Percentiles rank a stretch among this genome's conserved stretches.
phyloP scores from a whole-genome alignment of 2,888 invertebrate genomes.

The Germaria angustata region DNA sequence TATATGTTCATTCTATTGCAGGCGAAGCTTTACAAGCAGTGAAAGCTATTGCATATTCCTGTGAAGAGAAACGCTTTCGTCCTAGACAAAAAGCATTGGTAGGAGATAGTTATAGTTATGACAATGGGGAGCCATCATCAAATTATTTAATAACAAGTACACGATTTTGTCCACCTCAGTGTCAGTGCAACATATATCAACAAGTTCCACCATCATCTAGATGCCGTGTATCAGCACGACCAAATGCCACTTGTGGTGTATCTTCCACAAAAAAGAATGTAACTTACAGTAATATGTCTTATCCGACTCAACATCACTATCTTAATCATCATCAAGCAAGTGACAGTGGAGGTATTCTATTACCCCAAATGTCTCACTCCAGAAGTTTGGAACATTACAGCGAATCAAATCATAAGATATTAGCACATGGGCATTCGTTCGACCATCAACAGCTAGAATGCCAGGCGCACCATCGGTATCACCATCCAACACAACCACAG shows the following conservation, averaged over 20 bases:
- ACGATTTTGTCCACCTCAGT: slow-evolving; percentile 32
- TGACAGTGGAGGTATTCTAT: slow-evolving; percentile 51
- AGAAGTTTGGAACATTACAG: slow-evolving; percentile 79
- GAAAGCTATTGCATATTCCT: slow-evolving; percentile 74
- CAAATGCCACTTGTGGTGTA: slow-evolving; percentile 36
- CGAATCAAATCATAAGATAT: slow-evolving; percentile 70
- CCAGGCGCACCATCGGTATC: slow-evolving; percentile 67
- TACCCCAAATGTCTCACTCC: slow-evolving; percentile 77
- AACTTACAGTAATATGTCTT: slow-evolving; percentile 65
- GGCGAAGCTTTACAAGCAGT: slow-evolving; percentile 76
- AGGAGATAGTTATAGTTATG: slow-evolving; percentile 50
- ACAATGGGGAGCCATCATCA: slow-evolving; percentile 50
- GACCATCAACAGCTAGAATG: slow-evolving; percentile 78
- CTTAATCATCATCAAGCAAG: slow-evolving; percentile 58
- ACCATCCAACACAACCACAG: slow-evolving; percentile 27
- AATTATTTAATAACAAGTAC: slow-evolving; percentile 22
- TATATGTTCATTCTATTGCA: slow-evolving; percentile 41
- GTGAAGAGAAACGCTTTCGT: slow-evolving; percentile 75
- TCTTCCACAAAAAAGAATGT: slow-evolving; percentile 65
- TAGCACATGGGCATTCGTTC: slow-evolving; percentile 79
- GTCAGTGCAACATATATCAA: slow-evolving; percentile 35
- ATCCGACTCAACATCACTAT: slow-evolving; percentile 67
- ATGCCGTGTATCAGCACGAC: slow-evolving; percentile 3
- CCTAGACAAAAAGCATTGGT: slow-evolving; percentile 52
- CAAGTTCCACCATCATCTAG: slow-evolving; percentile 10